Evolutionary conservation across 2,113 vertebrate genomes (phyloP).

Genomic region (Delphinus delphis): DNA sequence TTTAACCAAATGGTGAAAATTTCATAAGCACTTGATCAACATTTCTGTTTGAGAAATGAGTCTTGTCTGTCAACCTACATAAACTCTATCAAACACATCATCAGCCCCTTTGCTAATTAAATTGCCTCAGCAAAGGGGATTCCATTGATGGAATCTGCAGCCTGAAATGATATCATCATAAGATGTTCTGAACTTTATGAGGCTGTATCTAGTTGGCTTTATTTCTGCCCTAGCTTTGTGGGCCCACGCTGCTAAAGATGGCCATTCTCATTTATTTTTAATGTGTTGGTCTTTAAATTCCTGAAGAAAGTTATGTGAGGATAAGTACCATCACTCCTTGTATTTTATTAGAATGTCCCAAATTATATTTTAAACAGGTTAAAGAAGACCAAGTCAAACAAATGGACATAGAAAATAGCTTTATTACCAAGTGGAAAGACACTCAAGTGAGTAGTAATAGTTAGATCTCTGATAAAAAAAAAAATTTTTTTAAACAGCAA

Average conservation of each 20-base stretch:
- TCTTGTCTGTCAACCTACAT: not conserved
- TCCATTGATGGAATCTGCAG: not conserved
- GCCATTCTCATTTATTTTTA: conserved; percentile 50
- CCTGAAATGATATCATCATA: not conserved
- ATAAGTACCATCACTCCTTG: conserved; percentile 43
- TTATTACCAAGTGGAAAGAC: conserved; percentile 97
- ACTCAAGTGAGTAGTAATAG: conserved; percentile 87
- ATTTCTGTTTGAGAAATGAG: conserved; percentile 29
- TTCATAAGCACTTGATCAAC: not conserved
- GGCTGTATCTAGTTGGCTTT: not conserved
- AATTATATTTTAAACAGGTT: conserved; percentile 88
- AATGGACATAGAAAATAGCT: conserved; percentile 97
- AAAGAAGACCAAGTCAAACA: conserved; percentile 95
- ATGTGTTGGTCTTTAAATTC: conserved; percentile 12
- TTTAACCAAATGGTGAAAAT: not conserved
- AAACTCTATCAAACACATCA: not conserved
- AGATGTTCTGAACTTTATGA: not conserved
- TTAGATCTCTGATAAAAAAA: conserved; percentile 15
- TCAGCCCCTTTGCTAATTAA: not conserved
- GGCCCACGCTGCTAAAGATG: not conserved
- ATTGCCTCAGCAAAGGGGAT: not conserved
- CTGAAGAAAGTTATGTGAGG: conserved; percentile 30
- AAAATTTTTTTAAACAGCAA: not conserved
- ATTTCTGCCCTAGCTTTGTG: not conserved
- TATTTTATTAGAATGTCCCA: conserved; percentile 69